These are phyloP conservation scores for Octodon degus DNA, from an alignment of 2,113 vertebrate genomes.

Conservation along the genomic window DNA sequence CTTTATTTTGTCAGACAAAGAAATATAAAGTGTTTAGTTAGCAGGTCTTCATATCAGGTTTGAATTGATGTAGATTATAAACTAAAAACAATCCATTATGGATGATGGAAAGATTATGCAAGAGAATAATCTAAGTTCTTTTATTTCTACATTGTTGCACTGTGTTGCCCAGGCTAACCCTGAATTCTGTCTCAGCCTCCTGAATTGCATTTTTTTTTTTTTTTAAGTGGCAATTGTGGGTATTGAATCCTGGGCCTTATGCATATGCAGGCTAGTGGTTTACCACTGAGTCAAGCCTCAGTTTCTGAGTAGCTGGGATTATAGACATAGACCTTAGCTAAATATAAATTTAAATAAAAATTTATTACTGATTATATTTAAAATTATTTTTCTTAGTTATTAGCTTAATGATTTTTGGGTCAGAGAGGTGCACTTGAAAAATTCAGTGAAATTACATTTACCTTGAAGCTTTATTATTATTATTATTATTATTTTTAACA, in stretches of 20 bases:
- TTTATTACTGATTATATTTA: background rate
- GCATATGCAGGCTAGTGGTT: background rate
- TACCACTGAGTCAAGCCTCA: background rate
- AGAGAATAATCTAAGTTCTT: background rate
- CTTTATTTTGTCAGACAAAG: background rate
- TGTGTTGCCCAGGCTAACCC: background rate
- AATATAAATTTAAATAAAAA: slow-evolving; percentile 42
- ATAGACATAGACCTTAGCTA: background rate
- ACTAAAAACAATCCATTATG: slow-evolving; percentile 2
- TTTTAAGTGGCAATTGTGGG: background rate
- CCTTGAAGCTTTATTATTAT: background rate
- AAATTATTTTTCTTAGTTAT: background rate
- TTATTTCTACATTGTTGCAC: background rate
- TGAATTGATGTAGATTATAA: slow-evolving; percentile 27
- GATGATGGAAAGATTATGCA: slow-evolving; percentile 28
- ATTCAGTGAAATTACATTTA: background rate
- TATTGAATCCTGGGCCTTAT: background rate
- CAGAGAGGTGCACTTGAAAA: background rate
- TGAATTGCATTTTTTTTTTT: background rate
- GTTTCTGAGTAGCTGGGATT: background rate
- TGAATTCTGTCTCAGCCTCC: background rate
- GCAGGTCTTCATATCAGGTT: slow-evolving; percentile 25
- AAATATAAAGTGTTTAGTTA: slow-evolving; percentile 48
- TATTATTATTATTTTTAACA: background rate
- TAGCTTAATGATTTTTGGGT: background rate